A percentile compares a stretch with the other conserved stretches of the same genome.
Evolutionary conservation across 2,888 invertebrate species (phyloP).

Genomic region (Mechanitis mazaeus): DNA sequence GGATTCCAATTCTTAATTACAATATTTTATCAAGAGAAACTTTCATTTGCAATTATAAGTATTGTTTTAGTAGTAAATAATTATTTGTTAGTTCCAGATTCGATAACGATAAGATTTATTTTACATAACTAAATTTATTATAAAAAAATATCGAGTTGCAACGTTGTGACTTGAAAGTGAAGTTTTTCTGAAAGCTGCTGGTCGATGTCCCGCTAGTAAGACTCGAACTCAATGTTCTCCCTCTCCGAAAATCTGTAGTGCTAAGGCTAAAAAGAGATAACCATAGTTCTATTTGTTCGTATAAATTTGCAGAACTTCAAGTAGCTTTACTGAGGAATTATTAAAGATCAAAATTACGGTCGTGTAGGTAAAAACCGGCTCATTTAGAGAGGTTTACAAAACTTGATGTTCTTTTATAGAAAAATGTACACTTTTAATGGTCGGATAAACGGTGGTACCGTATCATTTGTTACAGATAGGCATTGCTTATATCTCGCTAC

Average conservation of each 20-base stretch:
- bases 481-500: slow-evolving; percentile 47
- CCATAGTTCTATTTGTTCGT: slow-evolving; percentile 37
- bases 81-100: slow-evolving; percentile 9
- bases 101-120: slow-evolving; percentile 5
- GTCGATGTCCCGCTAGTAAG: slow-evolving; percentile 75
- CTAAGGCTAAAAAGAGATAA: slow-evolving; percentile 50
- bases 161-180: slow-evolving; percentile 40
- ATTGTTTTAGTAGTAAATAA: slow-evolving; percentile 7
- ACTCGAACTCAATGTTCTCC: slow-evolving; percentile 50
- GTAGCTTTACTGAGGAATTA: slow-evolving; percentile 62
- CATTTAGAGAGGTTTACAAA: slow-evolving; percentile 42
- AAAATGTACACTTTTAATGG: slow-evolving; percentile 35
- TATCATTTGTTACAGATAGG: slow-evolving; percentile 48
- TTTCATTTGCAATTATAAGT: neutral
- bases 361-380: slow-evolving; percentile 52
- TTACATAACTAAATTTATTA: slow-evolving; percentile 8
- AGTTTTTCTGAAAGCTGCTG: slow-evolving; percentile 76
- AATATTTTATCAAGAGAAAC: slow-evolving; percentile 2
- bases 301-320: slow-evolving; percentile 67
- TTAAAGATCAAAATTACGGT: slow-evolving; percentile 59
- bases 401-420: slow-evolving; percentile 29
- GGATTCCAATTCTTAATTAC: neutral
- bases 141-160: slow-evolving; percentile 46
- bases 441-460: slow-evolving; percentile 43
- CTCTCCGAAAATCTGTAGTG: slow-evolving; percentile 39